Conservation (phyloP, 2,797 vertebrate genomes). For the Sparidentex hasta region DNA sequence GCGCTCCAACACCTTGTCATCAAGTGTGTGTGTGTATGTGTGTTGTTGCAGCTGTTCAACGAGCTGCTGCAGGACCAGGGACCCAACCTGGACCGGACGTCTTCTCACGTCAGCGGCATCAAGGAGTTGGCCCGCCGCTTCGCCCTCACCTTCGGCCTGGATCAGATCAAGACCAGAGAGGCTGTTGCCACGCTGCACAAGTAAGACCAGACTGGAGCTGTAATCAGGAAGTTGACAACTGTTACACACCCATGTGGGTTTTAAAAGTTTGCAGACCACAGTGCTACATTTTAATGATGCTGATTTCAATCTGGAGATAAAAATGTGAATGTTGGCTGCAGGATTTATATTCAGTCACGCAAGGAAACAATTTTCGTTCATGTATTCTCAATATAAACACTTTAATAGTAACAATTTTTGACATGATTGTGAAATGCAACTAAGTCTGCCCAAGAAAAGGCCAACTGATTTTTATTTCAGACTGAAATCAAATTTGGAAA, state of each 20-base stretch:
- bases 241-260: neutral
- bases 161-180: slow-evolving; percentile 99
- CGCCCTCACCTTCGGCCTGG: slow-evolving; percentile 97
- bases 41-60: slow-evolving; percentile 91
- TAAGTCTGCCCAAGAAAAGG: too few species aligned
- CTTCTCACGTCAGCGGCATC: slow-evolving; percentile 97
- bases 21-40: neutral
- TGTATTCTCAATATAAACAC: too few species aligned
- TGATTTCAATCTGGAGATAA: neutral
- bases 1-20: neutral
- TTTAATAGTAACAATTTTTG: too few species aligned
- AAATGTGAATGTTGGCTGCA: too few species aligned
- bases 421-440: too few species aligned
- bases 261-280: neutral
- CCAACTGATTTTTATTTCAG: too few species aligned
- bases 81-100: slow-evolving; percentile 96
- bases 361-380: too few species aligned
- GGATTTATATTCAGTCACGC: too few species aligned
- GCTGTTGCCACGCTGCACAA: slow-evolving; percentile 99
- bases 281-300: neutral
- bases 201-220: slow-evolving; percentile 82
- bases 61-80: slow-evolving; percentile 98
- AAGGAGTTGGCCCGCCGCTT: slow-evolving; percentile 98
- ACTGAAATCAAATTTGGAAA: too few species aligned
- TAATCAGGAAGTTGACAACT: too few species aligned